Evolutionary conservation across 2,797 vertebrate species (phyloP).

Genomic region (Taeniopygia guttata): DNA sequence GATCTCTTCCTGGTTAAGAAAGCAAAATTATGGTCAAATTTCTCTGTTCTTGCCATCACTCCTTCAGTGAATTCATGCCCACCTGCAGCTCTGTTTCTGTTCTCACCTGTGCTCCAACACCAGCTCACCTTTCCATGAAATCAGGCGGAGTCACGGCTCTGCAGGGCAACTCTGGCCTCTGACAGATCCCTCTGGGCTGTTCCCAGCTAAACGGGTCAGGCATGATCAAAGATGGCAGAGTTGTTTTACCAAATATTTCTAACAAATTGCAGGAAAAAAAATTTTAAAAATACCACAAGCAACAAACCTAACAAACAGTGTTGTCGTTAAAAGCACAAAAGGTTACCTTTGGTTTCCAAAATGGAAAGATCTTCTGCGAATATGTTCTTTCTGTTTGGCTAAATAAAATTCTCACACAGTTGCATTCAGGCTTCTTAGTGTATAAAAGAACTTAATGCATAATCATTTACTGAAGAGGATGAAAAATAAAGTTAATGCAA

Average conservation of each 20-base stretch:
- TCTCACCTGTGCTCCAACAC: neutral
- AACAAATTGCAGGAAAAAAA: neutral
- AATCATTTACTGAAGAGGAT: neutral
- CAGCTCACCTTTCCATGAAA: neutral
- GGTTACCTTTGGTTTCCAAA: neutral
- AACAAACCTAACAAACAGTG: neutral
- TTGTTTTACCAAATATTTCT: neutral
- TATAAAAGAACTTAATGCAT: neutral
- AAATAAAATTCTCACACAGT: neutral
- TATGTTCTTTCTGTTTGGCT: neutral
- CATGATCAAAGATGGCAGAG: neutral
- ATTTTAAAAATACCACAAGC: neutral
- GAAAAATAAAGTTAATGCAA: neutral
- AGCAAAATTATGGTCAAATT: neutral
- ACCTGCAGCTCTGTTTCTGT: neutral
- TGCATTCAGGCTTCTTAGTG: neutral
- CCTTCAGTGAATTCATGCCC: neutral
- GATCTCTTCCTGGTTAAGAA: neutral
- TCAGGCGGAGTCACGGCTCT: accelerated
- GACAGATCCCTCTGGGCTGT: neutral
- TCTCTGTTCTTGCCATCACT: neutral
- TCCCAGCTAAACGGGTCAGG: neutral
- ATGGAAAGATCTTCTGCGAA: neutral
- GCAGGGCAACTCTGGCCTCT: neutral
- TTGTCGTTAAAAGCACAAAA: neutral